Conservation (phyloP, 2,888 invertebrate species). For the Melanargia galathea region DNA sequence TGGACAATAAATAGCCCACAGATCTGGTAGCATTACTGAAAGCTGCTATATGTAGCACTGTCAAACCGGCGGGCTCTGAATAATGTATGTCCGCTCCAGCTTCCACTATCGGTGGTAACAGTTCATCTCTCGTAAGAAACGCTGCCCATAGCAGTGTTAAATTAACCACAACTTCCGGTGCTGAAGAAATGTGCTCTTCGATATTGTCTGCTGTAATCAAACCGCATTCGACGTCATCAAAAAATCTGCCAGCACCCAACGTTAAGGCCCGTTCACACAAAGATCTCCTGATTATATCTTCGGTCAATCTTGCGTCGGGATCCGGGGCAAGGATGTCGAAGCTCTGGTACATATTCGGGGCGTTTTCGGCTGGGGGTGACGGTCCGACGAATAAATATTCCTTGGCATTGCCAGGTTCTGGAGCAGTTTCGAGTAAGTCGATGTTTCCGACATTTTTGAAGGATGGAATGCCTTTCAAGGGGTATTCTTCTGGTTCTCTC, state of each 20-base stretch:
- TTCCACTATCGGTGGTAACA: slow-evolving; percentile 85
- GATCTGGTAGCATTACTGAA: slow-evolving; percentile 89
- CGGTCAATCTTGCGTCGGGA: slow-evolving; percentile 86
- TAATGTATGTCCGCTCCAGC: slow-evolving; percentile 87
- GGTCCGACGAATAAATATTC: slow-evolving; percentile 90
- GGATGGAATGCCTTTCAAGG: slow-evolving; percentile 67
- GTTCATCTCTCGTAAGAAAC: slow-evolving; percentile 87
- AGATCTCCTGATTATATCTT: slow-evolving; percentile 86
- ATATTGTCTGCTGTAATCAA: slow-evolving; percentile 84
- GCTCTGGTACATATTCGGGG: slow-evolving; percentile 89
- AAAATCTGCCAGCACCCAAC: slow-evolving; percentile 84
- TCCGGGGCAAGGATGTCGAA: slow-evolving; percentile 87
- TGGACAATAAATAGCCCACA: slow-evolving; percentile 85
- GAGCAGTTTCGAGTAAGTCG: slow-evolving; percentile 84
- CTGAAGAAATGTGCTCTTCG: slow-evolving; percentile 80
- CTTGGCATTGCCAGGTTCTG: slow-evolving; percentile 80
- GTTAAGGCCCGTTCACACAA: slow-evolving; percentile 87
- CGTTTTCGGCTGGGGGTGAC: slow-evolving; percentile 90
- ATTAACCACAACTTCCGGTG: slow-evolving; percentile 87
- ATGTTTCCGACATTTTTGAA: slow-evolving; percentile 66
- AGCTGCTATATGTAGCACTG: slow-evolving; percentile 88
- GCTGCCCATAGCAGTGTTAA: slow-evolving; percentile 88
- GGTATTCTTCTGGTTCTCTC: slow-evolving; percentile 79
- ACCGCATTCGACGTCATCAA: slow-evolving; percentile 89
- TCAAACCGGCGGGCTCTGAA: slow-evolving; percentile 87